phyloP scores from a whole-genome alignment of 1,140 invertebrate genomes.

The Stegodyphus dumicola region DNA sequence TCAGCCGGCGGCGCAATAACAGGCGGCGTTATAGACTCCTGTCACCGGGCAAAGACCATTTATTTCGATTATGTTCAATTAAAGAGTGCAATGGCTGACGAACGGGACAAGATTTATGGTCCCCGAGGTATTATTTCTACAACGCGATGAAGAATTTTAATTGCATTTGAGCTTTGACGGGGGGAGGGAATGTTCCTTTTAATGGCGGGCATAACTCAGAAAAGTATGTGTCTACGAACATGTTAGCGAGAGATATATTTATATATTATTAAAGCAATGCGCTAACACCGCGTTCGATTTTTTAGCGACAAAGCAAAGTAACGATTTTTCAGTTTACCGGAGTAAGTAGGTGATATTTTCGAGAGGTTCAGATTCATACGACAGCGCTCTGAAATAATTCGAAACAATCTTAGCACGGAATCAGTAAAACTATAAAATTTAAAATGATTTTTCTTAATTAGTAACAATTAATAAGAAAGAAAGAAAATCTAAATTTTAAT shows the following conservation, averaged over 20 bases:
- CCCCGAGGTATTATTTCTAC: constrained; percentile 46
- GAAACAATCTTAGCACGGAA: too few relatives aligned
- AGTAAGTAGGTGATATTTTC: too few relatives aligned
- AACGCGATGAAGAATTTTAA: constrained; percentile 51
- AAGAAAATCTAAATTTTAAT: too few relatives aligned
- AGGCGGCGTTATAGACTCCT: constrained; percentile 6
- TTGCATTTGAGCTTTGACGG: constrained; percentile 34
- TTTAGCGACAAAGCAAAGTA: too few relatives aligned
- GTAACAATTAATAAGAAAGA: too few relatives aligned
- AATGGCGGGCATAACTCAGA: constrained; percentile 48
- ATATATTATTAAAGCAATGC: not conserved
- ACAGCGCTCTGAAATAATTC: too few relatives aligned
- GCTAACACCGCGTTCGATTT: too few relatives aligned
- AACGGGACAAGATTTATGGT: constrained; percentile 42
- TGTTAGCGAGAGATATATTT: not conserved
- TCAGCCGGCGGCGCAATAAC: too few relatives aligned
- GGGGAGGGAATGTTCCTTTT: constrained; percentile 27
- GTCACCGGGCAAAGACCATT: constrained; percentile 21
- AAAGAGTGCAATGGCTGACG: constrained; percentile 32
- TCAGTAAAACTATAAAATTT: too few relatives aligned
- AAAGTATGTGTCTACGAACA: constrained; percentile 22
- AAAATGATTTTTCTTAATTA: too few relatives aligned
- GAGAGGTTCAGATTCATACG: too few relatives aligned
- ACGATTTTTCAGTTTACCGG: too few relatives aligned
- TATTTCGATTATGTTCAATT: constrained; percentile 59